A percentile compares a stretch with the other conserved stretches of the same genome.
phyloP scores from a whole-genome alignment of 2,797 vertebrate genomes.

The Hybognathus amarus region DNA sequence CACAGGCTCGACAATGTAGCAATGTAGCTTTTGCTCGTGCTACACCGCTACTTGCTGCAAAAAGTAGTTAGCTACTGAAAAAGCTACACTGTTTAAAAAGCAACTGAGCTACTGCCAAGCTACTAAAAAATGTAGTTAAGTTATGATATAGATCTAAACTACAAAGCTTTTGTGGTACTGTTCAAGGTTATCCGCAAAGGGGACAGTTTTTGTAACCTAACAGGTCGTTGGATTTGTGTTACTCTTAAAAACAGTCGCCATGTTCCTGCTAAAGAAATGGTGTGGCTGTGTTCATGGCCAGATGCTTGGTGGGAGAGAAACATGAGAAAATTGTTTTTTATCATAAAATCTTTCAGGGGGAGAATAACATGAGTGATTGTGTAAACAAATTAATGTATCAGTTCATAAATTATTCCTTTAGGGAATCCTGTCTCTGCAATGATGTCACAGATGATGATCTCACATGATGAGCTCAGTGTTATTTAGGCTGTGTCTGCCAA shows the following conservation, averaged over 20 bases:
- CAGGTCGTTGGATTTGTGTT: background rate
- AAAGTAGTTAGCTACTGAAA: too few species aligned
- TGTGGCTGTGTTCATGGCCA: slow-evolving; percentile 22
- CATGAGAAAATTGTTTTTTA: slow-evolving; percentile 15
- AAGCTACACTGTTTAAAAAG: too few species aligned
- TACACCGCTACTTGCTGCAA: too few species aligned
- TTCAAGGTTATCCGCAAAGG: background rate
- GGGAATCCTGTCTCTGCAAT: slow-evolving; percentile 28
- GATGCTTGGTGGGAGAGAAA: slow-evolving; percentile 15
- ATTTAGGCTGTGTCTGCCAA: slow-evolving; percentile 35
- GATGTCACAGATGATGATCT: slow-evolving; percentile 47
- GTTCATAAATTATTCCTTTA: slow-evolving; percentile 36
- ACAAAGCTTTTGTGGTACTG: slow-evolving; percentile 3
- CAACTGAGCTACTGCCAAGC: too few species aligned
- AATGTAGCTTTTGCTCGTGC: too few species aligned
- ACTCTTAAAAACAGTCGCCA: background rate
- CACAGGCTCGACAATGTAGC: too few species aligned
- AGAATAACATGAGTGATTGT: slow-evolving; percentile 7
- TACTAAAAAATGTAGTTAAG: too few species aligned
- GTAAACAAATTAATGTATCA: slow-evolving; percentile 29
- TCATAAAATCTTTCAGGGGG: slow-evolving; percentile 14
- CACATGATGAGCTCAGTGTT: slow-evolving; percentile 40
- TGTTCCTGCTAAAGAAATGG: background rate
- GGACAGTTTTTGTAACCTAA: background rate
- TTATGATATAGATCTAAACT: slow-evolving; percentile 14